phyloP scores from a whole-genome alignment of 1,140 invertebrate species.

The Onthophagus taurus region DNA sequence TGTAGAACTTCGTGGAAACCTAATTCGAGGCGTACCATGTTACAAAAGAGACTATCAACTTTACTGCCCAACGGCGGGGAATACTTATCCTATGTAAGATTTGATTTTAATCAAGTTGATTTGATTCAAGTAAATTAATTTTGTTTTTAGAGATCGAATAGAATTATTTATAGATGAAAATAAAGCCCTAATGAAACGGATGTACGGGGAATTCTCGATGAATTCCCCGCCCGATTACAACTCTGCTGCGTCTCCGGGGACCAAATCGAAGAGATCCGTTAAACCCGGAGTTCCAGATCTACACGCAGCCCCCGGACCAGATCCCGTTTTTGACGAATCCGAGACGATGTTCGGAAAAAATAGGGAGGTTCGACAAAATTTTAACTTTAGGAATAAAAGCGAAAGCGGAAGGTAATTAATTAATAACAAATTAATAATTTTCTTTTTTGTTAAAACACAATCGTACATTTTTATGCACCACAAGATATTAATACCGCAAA shows the following conservation, averaged over 20 bases:
- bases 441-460: background rate
- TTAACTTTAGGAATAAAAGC: slow-evolving; percentile 43
- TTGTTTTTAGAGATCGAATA: slow-evolving; percentile 70
- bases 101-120: too few species aligned
- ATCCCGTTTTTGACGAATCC: slow-evolving; percentile 23
- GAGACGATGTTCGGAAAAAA: slow-evolving; percentile 37
- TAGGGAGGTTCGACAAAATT: slow-evolving; percentile 44
- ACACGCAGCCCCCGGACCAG: slow-evolving; percentile 36
- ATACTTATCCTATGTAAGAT: slow-evolving; percentile 83
- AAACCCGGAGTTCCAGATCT: slow-evolving; percentile 44
- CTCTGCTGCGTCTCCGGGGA: slow-evolving; percentile 37
- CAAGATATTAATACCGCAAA: too few species aligned
- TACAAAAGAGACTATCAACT: slow-evolving; percentile 81
- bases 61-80: slow-evolving; percentile 83
- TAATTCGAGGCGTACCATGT: slow-evolving; percentile 77
- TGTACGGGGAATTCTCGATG: slow-evolving; percentile 81
- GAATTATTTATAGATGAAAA: slow-evolving; percentile 88
- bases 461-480: background rate
- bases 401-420: slow-evolving; percentile 50
- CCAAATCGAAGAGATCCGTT: slow-evolving; percentile 41
- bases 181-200: slow-evolving; percentile 82
- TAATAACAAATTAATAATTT: background rate
- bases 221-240: slow-evolving; percentile 42
- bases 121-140: too few species aligned
- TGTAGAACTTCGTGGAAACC: slow-evolving; percentile 72